Evolutionary conservation across 2,888 invertebrate genomes (phyloP).

Genomic region (Chalcosyrphus nemorum): DNA sequence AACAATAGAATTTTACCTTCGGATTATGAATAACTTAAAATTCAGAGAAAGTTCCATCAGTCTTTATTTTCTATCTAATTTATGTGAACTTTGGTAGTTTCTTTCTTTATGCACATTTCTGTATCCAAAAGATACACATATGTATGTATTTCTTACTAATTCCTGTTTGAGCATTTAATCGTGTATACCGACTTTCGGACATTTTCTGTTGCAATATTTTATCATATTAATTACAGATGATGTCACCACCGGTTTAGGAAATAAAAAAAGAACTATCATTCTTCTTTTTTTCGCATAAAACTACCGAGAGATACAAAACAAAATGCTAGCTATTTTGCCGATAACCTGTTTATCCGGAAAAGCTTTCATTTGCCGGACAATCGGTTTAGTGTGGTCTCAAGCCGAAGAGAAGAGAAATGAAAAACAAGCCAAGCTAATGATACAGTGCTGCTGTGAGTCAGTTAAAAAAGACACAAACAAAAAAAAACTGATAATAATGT

Average conservation of each 20-base stretch:
- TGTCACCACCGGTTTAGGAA: constrained; percentile 60
- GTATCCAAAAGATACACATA: background rate
- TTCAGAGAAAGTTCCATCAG: background rate
- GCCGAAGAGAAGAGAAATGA: constrained; percentile 6
- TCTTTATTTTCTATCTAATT: background rate
- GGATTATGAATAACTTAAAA: background rate
- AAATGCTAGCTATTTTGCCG: background rate
- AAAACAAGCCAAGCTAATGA: background rate
- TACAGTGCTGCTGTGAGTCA: background rate
- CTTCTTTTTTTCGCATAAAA: constrained; percentile 7
- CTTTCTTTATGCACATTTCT: background rate
- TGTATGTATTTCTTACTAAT: background rate
- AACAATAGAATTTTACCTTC: background rate
- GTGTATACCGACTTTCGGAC: background rate
- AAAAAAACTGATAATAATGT: constrained; percentile 4
- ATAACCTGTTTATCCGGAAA: constrained; percentile 62
- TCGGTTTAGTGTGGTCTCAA: background rate
- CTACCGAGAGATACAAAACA: background rate
- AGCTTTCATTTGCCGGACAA: constrained; percentile 9
- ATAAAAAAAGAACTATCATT: constrained; percentile 3
- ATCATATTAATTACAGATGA: constrained; percentile 61
- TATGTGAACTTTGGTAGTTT: background rate
- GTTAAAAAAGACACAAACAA: background rate
- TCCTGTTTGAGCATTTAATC: background rate
- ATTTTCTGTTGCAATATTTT: constrained; percentile 54